These are phyloP conservation scores for Sebastes melanostomus DNA, from an alignment of 2,797 vertebrate genomes.

Conservation along the genomic window DNA sequence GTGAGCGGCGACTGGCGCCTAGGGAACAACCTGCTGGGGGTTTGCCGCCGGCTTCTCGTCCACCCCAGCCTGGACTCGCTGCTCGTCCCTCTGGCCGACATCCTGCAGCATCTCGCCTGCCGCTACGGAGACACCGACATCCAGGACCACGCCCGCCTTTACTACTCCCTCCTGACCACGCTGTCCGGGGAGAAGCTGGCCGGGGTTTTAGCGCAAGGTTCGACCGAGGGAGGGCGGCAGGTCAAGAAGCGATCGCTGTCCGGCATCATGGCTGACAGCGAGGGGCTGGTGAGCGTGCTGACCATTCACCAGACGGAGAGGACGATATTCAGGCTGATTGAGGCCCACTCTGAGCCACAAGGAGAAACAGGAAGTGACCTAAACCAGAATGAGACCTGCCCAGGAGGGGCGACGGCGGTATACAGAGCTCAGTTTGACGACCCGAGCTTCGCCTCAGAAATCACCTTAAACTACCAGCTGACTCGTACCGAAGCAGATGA, in stretches of 20 bases:
- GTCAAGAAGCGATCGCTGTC: conserved; percentile 72
- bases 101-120: conserved; percentile 82
- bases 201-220: conserved; percentile 67
- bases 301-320: conserved; percentile 77
- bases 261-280: conserved; percentile 85
- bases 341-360: neutral
- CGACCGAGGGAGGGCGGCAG: conserved; percentile 70
- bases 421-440: conserved; percentile 75
- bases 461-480: conserved; percentile 76
- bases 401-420: neutral
- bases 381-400: fast-evolving
- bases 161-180: conserved; percentile 87
- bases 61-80: conserved; percentile 78
- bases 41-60: conserved; percentile 84
- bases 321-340: conserved; percentile 69
- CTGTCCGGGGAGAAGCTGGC: conserved; percentile 85
- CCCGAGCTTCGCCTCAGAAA: conserved; percentile 63
- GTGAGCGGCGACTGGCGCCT: conserved; percentile 80
- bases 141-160: conserved; percentile 87
- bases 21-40: conserved; percentile 82
- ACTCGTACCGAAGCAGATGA: conserved; percentile 23
- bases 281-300: conserved; percentile 79
- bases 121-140: conserved; percentile 84
- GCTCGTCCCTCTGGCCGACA: conserved; percentile 80
- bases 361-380: neutral